These are phyloP conservation scores for Drosophila triauraria DNA, from an alignment of 1,140 invertebrate genomes.

Conservation along the genomic window DNA sequence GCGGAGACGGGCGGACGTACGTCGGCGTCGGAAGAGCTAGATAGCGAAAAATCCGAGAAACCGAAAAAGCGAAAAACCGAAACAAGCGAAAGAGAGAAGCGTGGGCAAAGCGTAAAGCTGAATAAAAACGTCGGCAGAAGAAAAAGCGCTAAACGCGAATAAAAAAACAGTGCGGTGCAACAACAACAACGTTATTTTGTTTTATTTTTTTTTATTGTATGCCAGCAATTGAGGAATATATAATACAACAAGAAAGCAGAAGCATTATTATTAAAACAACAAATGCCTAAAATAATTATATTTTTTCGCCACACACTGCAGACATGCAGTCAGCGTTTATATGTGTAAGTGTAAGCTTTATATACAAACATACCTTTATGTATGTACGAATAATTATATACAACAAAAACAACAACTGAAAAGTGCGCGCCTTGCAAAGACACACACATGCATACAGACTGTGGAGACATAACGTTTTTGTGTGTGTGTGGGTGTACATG, in stretches of 20 bases:
- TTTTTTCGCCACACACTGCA: constrained; percentile 37
- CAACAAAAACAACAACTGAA: constrained; percentile 35
- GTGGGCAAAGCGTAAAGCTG: constrained; percentile 1
- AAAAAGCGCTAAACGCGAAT: constrained; percentile 6
- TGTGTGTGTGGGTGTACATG: constrained; percentile 14
- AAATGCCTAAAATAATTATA: constrained; percentile 44
- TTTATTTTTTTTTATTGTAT: constrained; percentile 22
- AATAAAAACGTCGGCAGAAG: not conserved
- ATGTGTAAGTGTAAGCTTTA: constrained; percentile 44
- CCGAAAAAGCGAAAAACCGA: constrained; percentile 52
- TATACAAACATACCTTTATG: constrained; percentile 12
- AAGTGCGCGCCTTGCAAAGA: constrained; percentile 32
- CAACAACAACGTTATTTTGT: constrained; percentile 18
- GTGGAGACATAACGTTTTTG: constrained; percentile 35
- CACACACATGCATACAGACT: constrained; percentile 3
- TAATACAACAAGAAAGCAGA: constrained; percentile 13
- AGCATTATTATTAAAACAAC: constrained; percentile 33
- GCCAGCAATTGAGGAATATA: constrained; percentile 10
- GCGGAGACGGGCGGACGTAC: constrained; percentile 80
- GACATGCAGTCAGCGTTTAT: constrained; percentile 51
- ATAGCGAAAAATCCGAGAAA: constrained; percentile 41
- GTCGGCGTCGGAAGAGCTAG: constrained; percentile 43
- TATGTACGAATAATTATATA: constrained; percentile 19
- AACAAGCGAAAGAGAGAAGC: constrained; percentile 10
- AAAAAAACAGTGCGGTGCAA: constrained; percentile 7